Base-by-base conservation (phyloP, 2,888 invertebrate genomes). In the Gonocerus acuteangulatus region DNA sequence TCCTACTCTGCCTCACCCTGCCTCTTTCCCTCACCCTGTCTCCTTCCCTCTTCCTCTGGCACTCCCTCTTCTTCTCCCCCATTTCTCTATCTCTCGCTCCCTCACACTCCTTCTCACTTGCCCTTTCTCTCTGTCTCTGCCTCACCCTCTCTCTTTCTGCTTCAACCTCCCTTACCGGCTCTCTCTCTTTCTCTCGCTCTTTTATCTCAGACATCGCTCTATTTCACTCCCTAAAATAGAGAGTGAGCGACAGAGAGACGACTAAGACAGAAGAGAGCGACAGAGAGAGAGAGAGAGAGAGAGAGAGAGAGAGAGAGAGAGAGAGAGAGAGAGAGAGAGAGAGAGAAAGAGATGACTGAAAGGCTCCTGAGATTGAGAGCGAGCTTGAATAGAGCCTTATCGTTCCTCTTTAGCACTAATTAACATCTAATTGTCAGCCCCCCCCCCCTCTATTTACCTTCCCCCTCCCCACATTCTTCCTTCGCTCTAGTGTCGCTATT, bases 281-380 rank as follows among this genome's bases (percentile, higher is more conserved):
- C 11, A 11, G 2, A 27, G 16, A 27, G 23, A 27, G 27, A 27
- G 48, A 48, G 42, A 42, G 42, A 42, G 42, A 42, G 42, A 42
- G 42, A 42, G 42, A 42, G 42, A 42, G 42, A 42, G 42, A 42
- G 42, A 42, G 42, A 42, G 42, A 42, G 42, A 42, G 42, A 42
- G 42, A 42, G 42, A 42, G 42, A 42, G 42, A 42, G 42, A 42
- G 42, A 42, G 42, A 42, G 42, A 48, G 27, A 16, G 27, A 48
- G 48, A 27, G 27, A 48, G 16, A 16, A 23, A 48, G 22, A 16
- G 22, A 27, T 6, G 23, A 16, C 16, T n/a, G 48, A 15, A 13
- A 15, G 48, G 27, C 3, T 23, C n/a, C 11, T 6, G 27, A 9
- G 27, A 27, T 3, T 3, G 27, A 27, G 27, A 27, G 27, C 4